Percentiles rank a stretch among this genome's conserved stretches.
Evolutionary conservation across 1,140 invertebrate genomes (phyloP).

Genomic region (Aethina tumida): DNA sequence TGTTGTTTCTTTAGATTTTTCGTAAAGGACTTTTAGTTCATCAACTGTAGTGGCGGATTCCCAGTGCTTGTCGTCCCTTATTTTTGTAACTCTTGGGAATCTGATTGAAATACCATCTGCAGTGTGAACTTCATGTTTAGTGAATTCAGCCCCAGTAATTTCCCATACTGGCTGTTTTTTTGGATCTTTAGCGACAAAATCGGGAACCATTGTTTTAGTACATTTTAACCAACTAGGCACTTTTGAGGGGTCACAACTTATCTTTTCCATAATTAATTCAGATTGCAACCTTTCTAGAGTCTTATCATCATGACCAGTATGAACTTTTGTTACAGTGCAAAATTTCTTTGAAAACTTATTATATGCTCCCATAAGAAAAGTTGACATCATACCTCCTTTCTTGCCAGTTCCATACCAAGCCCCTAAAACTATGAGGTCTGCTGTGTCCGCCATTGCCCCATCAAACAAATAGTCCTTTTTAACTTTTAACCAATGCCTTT

Average conservation of each 20-base stretch:
- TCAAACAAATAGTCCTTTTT: constrained; percentile 89
- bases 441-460: constrained; percentile 89
- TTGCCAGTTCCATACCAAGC: constrained; percentile 91
- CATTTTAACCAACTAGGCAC: constrained; percentile 75
- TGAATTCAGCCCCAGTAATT: constrained; percentile 88
- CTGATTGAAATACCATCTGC: constrained; percentile 86
- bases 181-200: constrained; percentile 78
- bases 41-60: constrained; percentile 69
- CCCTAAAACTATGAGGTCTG: constrained; percentile 85
- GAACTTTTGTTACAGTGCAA: constrained; percentile 83
- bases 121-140: constrained; percentile 76
- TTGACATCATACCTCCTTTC: constrained; percentile 87
- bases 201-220: constrained; percentile 74
- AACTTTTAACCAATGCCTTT: constrained; percentile 89
- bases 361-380: constrained; percentile 87
- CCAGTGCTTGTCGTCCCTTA: constrained; percentile 78
- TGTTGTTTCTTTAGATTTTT: constrained; percentile 56
- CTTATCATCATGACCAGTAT: constrained; percentile 78
- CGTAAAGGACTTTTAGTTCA: constrained; percentile 55
- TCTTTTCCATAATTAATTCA: constrained; percentile 72
- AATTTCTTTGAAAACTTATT: constrained; percentile 57
- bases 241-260: constrained; percentile 58
- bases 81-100: constrained; percentile 79
- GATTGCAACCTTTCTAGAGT: constrained; percentile 68
- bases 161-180: constrained; percentile 86